Base-by-base conservation (phyloP, 2,888 invertebrate genomes). In the Clunio marinus region DNA sequence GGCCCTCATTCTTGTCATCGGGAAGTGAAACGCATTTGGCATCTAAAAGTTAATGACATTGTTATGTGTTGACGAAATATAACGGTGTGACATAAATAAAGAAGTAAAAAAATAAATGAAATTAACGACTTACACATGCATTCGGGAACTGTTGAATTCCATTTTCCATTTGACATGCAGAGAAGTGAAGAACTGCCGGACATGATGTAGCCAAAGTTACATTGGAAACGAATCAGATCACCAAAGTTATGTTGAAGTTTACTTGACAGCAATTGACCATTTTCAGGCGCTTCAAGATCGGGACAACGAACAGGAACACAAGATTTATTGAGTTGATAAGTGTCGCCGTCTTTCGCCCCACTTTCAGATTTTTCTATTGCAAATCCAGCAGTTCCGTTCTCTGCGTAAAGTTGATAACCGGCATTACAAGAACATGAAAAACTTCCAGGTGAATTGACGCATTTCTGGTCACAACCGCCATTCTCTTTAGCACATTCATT, bases 221-320 rank as follows among this genome's bases (percentile, higher is more conserved):
- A 97, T 75, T 93, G 93, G 83, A 96, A 96, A 71, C 86, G 87
- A 0, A 95, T 88, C 46, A 91, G 82, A 77, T 96, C 95, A 0
- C 93, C 93, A 75, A 93, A 96, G 76, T 95, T 93, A 76, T 89
- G 93, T 74, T 88, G 83, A 68, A 83, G 83, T 74, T 91, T 90
- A 0, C 92, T 93, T 0, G 93, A 88, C 7, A 95, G 77, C 27
- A 94, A 80, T 73, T 89, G 84, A 69, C 94, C 95, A 77, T 94
- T 93, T 77, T 93, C 92, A 0, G 94, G 94, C 2, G 88, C 82
- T 28, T 81, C 77, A 45, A 94, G 76, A 1, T 82, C 77, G 3
- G 93, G 91, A 72, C 95, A 96, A 91, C 93, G 92, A 1, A 94
- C 84, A 0, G 93, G 92, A 10, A 96, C 96, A 77, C 96, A 97